Conservation (phyloP, 2,113 vertebrate genomes). For the Pseudorasbora parva region DNA sequence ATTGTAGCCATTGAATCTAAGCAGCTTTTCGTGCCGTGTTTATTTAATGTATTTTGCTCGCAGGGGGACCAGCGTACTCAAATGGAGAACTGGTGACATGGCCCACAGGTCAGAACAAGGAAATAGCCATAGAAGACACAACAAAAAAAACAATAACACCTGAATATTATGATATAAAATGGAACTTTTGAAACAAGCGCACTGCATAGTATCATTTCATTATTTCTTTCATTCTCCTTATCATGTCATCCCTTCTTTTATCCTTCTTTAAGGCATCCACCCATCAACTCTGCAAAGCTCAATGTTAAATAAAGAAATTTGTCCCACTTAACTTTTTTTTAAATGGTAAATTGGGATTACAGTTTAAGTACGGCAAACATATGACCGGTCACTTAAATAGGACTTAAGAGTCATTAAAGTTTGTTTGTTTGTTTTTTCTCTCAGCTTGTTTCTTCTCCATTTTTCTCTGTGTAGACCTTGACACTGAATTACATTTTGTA, state of each 20-base stretch:
- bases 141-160: slow-evolving; percentile 57
- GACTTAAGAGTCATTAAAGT: neutral
- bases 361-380: neutral
- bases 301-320: neutral
- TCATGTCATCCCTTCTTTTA: slow-evolving; percentile 14
- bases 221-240: neutral
- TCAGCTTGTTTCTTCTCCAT: neutral
- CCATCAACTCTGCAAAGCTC: neutral
- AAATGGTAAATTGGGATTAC: neutral
- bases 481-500: slow-evolving; percentile 61
- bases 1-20: neutral
- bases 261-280: neutral
- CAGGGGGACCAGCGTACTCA: slow-evolving; percentile 38
- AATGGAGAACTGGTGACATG: slow-evolving; percentile 50
- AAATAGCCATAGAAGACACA: slow-evolving; percentile 45
- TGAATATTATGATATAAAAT: slow-evolving; percentile 67
- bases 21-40: neutral
- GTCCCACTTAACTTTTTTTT: neutral
- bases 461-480: slow-evolving; percentile 39
- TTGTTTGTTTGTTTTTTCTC: neutral
- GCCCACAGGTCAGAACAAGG: slow-evolving; percentile 45
- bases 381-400: neutral
- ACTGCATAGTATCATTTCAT: slow-evolving; percentile 3
- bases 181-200: slow-evolving; percentile 59
- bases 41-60: slow-evolving; percentile 14